These are phyloP conservation scores for Oreochromis tanganicae DNA, from an alignment of 2,113 vertebrate genomes.

Conservation along the genomic window DNA sequence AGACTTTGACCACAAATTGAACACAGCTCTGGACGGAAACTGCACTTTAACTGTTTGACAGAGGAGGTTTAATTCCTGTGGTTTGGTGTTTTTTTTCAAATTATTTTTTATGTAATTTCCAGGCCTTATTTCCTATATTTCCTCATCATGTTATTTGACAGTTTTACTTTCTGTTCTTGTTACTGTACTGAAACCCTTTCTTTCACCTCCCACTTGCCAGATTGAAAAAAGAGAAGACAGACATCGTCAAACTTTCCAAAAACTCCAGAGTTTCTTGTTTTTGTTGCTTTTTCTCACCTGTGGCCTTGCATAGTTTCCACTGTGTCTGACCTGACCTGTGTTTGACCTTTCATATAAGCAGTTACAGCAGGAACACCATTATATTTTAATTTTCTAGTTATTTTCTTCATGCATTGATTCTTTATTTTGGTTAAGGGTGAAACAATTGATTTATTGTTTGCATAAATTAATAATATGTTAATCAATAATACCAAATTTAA, in stretches of 20 bases:
- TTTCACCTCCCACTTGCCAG: not conserved
- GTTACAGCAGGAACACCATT: not conserved
- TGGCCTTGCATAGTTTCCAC: not conserved
- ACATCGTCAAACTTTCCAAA: not conserved
- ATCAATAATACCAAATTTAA: not conserved
- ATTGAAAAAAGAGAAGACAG: not conserved
- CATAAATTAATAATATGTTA: not conserved
- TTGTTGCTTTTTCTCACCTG: rapidly evolving
- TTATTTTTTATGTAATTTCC: not conserved
- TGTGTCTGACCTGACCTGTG: not conserved
- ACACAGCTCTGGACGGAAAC: not conserved
- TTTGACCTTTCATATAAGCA: not conserved
- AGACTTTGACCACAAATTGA: rapidly evolving
- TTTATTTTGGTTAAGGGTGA: not conserved
- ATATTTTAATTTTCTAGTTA: not conserved
- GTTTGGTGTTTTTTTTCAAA: rapidly evolving
- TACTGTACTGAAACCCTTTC: rapidly evolving
- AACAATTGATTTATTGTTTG: not conserved
- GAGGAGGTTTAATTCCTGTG: rapidly evolving
- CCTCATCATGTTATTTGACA: rapidly evolving
- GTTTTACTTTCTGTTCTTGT: not conserved
- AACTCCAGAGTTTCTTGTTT: not conserved
- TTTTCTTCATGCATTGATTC: not conserved
- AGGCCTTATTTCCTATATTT: not conserved
- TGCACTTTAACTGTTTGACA: not conserved